Conservation (phyloP, 2,113 vertebrate species). For the Aspiorhynchus laticeps region DNA sequence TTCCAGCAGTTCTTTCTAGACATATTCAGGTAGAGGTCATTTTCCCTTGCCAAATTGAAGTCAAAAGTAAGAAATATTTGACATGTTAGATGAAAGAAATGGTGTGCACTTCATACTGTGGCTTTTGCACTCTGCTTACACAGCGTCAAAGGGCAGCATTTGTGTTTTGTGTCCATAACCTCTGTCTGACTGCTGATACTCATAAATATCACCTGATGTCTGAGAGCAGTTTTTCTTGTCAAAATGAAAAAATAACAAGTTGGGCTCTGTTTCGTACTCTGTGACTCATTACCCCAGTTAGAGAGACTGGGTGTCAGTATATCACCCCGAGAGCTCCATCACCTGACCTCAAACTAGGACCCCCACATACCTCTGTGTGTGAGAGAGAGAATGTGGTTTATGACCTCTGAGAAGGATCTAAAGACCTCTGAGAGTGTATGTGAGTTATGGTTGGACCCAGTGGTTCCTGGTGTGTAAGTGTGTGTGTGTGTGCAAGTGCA, state of each 20-base stretch:
- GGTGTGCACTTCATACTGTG: conserved; percentile 15
- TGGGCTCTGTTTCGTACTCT: conserved; percentile 72
- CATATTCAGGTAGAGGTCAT: neutral
- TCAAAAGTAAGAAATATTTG: neutral
- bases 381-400: conserved; percentile 45
- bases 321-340: conserved; percentile 65
- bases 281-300: conserved; percentile 73
- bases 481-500: conserved; percentile 25
- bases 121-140: conserved; percentile 5
- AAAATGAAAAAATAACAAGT: conserved; percentile 71
- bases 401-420: conserved; percentile 51
- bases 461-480: conserved; percentile 40
- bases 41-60: neutral
- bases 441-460: conserved; percentile 52
- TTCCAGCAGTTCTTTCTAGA: neutral
- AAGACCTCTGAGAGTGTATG: conserved; percentile 33
- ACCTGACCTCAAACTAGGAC: conserved; percentile 52
- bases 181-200: conserved; percentile 74
- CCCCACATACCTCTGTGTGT: conserved; percentile 54
- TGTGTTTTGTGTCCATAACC: conserved; percentile 72
- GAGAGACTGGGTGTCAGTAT: conserved; percentile 61
- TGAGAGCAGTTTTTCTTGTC: conserved; percentile 74
- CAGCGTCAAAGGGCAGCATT: conserved; percentile 51
- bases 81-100: neutral
- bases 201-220: conserved; percentile 74